phyloP scores from a whole-genome alignment of 2,888 invertebrate species.

The Orthosia gracilis region DNA sequence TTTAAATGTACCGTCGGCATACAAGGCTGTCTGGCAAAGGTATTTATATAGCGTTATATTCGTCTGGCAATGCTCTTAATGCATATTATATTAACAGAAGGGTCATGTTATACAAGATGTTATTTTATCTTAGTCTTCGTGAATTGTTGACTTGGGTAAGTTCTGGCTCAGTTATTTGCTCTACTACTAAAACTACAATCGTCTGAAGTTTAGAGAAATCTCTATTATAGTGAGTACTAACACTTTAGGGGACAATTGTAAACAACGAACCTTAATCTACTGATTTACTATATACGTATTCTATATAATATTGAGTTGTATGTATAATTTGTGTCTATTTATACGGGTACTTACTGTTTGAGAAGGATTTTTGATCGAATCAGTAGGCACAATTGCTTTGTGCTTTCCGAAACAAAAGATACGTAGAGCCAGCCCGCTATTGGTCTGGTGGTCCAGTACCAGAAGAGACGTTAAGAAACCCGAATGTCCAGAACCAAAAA shows the following conservation, averaged over 20 bases:
- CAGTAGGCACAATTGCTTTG: neutral
- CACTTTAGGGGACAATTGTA: neutral
- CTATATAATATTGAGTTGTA: neutral
- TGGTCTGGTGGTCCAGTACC: neutral
- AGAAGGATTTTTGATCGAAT: neutral
- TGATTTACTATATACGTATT: neutral
- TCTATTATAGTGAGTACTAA: constrained; percentile 5
- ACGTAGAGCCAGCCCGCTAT: no score
- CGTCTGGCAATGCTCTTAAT: constrained; percentile 21
- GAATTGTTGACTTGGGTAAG: constrained; percentile 28
- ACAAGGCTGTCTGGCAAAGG: constrained; percentile 22
- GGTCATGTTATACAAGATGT: neutral
- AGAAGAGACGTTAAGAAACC: no score
- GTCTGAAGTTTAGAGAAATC: constrained; percentile 13
- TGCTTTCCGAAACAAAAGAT: neutral
- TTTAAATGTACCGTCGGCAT: constrained; percentile 22
- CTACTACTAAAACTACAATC: constrained; percentile 4
- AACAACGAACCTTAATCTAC: neutral
- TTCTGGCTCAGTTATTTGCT: neutral
- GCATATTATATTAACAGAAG: constrained; percentile 15
- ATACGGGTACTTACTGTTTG: no score
- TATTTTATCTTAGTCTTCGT: constrained; percentile 5
- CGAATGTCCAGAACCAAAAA: neutral
- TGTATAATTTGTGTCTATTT: no score
- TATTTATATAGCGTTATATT: constrained; percentile 22